Evolutionary conservation across 2,797 vertebrate species (phyloP).

Genomic region (Iguana delicatissima): DNA sequence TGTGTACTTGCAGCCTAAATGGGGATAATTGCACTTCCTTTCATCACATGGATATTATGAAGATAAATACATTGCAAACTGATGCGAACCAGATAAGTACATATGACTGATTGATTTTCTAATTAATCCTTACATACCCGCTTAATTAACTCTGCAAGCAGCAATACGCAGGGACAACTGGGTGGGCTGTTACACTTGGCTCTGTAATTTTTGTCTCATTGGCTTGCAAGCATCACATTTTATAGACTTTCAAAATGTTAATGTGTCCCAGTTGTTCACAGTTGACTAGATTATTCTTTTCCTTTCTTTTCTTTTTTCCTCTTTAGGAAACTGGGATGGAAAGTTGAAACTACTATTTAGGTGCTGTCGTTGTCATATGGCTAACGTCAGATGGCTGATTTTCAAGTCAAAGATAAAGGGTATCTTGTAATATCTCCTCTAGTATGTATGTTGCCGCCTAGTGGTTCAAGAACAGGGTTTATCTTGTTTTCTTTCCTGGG

Average conservation of each 20-base stretch:
- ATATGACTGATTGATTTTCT: conserved; percentile 41
- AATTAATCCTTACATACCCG: conserved; percentile 45
- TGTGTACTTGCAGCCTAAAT: conserved; percentile 21
- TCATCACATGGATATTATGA: conserved; percentile 39
- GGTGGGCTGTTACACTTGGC: conserved; percentile 46
- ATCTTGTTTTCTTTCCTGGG: background rate
- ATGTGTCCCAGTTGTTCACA: conserved; percentile 48
- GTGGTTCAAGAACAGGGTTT: background rate
- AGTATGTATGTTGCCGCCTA: background rate
- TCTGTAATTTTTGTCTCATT: conserved; percentile 59
- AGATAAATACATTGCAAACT: conserved; percentile 35
- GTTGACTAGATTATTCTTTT: conserved; percentile 3
- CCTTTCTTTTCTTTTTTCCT: conserved; percentile 28
- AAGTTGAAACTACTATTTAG: background rate
- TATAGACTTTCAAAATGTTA: conserved; percentile 56
- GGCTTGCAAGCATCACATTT: conserved; percentile 54
- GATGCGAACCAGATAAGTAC: conserved; percentile 27
- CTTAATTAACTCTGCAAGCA: conserved; percentile 48
- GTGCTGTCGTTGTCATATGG: background rate
- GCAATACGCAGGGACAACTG: conserved; percentile 38
- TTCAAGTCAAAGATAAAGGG: background rate
- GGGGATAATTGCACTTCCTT: conserved; percentile 38
- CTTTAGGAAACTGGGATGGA: background rate
- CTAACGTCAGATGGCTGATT: background rate
- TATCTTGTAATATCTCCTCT: conserved; percentile 5